Base-by-base conservation (phyloP, 2,797 vertebrate genomes). In the Labeo calbasu region DNA sequence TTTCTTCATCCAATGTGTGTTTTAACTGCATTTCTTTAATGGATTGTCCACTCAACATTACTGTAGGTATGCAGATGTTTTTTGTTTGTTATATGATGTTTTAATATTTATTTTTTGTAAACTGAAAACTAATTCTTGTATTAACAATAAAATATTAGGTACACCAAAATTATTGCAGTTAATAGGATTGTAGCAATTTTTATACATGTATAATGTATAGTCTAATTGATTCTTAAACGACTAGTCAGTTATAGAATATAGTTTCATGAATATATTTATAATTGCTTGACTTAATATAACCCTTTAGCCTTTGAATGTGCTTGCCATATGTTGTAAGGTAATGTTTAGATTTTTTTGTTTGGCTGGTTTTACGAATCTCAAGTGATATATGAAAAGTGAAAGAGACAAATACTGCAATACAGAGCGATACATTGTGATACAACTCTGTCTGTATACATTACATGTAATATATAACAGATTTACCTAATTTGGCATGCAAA, bases 1-100 rank as follows among this genome's bases (percentile, higher is more conserved):
- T 36, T 72, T 82, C 85, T 90, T 86, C 55, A 87, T 68, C 19
- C 53, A 28, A 21, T 21, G 2, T 50, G 13, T 69, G 5, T 61
- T 84, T 68, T 48, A 21, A 43, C 19, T 59, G 15, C 84, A 87
- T 83, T 87, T 59, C 14, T 32, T 80, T 87, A 88, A n/a, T 86
- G 91, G 90, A 92, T 91, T 87, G 61, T 87, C 85, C 87, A 82
- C 72, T 88, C 85, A 77, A 76, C 43, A 79, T 66, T 66, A 66
- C 23, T 50, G 90, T 92, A 91, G 91, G 91, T 88, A 89, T 88
- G 89, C 87, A 57, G 83, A 92, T 83, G 28, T 89, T 78, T 85
- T 19, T 86, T 23, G 78, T 23, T 78, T 53, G 2, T 84, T 72
- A 43, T 36, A 17, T 36, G 0, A 63, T 75, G 19, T 28, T 53